Conservation (phyloP, 2,888 invertebrate genomes). For the Noctuana brunneofusca region DNA sequence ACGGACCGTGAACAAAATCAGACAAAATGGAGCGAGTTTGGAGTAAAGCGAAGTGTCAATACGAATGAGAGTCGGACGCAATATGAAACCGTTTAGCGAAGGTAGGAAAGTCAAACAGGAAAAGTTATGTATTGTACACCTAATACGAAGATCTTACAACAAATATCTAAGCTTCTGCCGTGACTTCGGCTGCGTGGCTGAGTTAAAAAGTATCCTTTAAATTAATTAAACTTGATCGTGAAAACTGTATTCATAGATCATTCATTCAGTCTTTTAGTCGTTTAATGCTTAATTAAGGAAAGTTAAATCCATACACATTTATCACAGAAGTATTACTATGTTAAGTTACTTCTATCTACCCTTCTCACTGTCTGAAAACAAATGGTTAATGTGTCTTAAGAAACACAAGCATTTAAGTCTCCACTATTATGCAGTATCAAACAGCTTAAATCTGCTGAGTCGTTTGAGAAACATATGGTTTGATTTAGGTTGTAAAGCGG, state of each 20-base stretch:
- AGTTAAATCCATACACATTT: too few relatives aligned
- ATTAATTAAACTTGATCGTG: too few relatives aligned
- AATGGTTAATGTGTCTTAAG: too few relatives aligned
- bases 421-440: background rate
- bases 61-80: conserved; percentile 1
- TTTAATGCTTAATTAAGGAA: too few relatives aligned
- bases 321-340: too few relatives aligned
- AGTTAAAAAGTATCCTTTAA: too few relatives aligned
- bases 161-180: too few relatives aligned
- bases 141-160: background rate
- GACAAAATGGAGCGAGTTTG: conserved; percentile 18
- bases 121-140: background rate
- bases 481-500: background rate
- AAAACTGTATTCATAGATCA: too few relatives aligned
- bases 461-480: background rate
- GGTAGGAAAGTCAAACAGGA: background rate
- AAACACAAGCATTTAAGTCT: background rate
- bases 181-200: too few relatives aligned
- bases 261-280: too few relatives aligned
- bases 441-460: background rate
- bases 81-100: conserved; percentile 14
- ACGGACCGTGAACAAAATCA: conserved; percentile 16
- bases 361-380: too few relatives aligned
- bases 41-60: conserved; percentile 26
- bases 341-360: too few relatives aligned